Evolutionary conservation across 2,888 invertebrate species (phyloP).

Genomic region (Drosophila tripunctata): DNA sequence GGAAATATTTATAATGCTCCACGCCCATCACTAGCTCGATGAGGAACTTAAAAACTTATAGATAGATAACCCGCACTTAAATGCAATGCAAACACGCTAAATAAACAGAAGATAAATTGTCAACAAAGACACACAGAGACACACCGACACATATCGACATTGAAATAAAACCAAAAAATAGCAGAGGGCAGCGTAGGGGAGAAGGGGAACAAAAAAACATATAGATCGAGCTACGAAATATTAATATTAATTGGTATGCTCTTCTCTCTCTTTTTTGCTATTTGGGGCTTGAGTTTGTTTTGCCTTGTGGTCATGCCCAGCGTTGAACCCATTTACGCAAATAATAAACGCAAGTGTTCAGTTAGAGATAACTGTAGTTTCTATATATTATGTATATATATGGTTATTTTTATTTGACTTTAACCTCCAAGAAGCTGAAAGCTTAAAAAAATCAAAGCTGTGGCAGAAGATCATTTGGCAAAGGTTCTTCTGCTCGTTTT

Average conservation of each 20-base stretch:
- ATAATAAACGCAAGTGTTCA: slow-evolving; percentile 56
- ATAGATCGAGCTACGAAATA: slow-evolving; percentile 7
- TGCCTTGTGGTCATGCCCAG: slow-evolving; percentile 61
- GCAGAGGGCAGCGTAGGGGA: not conserved
- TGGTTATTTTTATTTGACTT: no score
- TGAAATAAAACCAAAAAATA: slow-evolving; percentile 28
- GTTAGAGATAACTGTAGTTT: slow-evolving; percentile 53
- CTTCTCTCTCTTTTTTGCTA: not conserved
- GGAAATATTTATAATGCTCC: not conserved
- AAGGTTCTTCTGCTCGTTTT: slow-evolving; percentile 36
- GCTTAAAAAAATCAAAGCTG: not conserved
- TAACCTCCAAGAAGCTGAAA: slow-evolving; percentile 38
- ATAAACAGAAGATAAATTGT: slow-evolving; percentile 34
- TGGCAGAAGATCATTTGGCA: slow-evolving; percentile 27
- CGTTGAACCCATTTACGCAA: slow-evolving; percentile 45
- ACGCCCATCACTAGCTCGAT: slow-evolving; percentile 5
- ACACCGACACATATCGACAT: slow-evolving; percentile 46
- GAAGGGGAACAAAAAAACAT: not conserved
- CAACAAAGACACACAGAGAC: slow-evolving; percentile 31
- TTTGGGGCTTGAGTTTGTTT: slow-evolving; percentile 26
- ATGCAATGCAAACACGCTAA: slow-evolving; percentile 36
- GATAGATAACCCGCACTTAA: slow-evolving; percentile 15
- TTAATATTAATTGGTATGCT: slow-evolving; percentile 27
- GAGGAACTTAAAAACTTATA: slow-evolving; percentile 8
- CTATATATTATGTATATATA: no score